A percentile compares a stretch with the other conserved stretches of the same genome.
Conservation (phyloP, 2,113 vertebrate species). For the Apistogramma diplotaenia region DNA sequence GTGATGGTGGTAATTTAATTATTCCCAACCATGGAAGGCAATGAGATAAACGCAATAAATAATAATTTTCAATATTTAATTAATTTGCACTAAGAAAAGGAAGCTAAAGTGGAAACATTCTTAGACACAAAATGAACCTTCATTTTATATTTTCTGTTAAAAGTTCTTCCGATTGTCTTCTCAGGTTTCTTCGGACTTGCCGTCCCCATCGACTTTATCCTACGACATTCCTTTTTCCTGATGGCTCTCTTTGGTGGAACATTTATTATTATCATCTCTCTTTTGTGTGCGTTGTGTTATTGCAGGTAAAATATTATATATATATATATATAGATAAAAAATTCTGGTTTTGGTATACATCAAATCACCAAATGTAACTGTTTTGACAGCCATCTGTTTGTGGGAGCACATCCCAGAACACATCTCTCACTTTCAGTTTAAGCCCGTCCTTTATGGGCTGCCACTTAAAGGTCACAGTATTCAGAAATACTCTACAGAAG, state of each 20-base stretch:
- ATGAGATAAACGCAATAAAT: no score
- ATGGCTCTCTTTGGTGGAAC: constrained; percentile 82
- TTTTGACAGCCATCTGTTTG: no score
- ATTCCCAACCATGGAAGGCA: neutral
- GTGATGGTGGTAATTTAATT: neutral
- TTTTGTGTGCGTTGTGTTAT: constrained; percentile 81
- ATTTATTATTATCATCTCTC: constrained; percentile 77
- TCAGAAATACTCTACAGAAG: neutral
- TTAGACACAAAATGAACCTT: no score
- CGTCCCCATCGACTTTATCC: constrained; percentile 79
- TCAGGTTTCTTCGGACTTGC: constrained; percentile 77
- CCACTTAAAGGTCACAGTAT: neutral
- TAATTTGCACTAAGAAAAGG: no score
- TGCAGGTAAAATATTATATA: constrained; percentile 91
- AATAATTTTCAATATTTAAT: no score
- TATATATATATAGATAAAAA: no score
- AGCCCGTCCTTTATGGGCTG: fast-evolving
- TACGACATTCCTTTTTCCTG: constrained; percentile 81
- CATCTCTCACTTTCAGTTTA: neutral
- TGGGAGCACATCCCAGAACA: no score
- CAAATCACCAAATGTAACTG: neutral
- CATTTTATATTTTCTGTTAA: neutral
- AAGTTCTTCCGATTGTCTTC: neutral
- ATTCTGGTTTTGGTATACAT: neutral
- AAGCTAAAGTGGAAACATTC: no score